These are phyloP conservation scores for Cliona cf. orientalis DNA, from an alignment of 37 sponge, comb jelly and placozoan genomes.

Conservation along the genomic window DNA sequence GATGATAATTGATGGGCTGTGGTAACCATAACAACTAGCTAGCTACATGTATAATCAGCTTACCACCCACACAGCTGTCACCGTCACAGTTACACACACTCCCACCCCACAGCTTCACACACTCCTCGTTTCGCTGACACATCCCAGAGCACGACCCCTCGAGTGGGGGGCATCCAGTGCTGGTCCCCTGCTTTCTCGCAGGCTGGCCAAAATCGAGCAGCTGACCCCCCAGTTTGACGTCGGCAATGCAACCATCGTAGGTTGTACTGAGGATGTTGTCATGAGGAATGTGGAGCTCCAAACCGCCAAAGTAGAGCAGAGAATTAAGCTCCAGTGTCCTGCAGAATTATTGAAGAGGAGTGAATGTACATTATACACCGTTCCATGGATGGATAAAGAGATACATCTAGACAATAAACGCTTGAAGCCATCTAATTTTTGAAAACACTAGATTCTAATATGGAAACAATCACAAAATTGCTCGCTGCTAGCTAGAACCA, in stretches of 20 bases:
- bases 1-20: too few relatives aligned
- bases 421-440: too few relatives aligned
- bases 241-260: slow-evolving; percentile 50
- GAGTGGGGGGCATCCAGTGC: slow-evolving; percentile 42
- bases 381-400: too few relatives aligned
- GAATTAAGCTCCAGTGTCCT: slow-evolving; percentile 40
- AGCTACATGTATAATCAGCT: too few relatives aligned
- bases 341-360: not conserved
- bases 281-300: not conserved
- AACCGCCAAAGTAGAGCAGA: slow-evolving; percentile 40
- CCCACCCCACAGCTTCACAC: slow-evolving; percentile 58
- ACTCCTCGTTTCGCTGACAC: not conserved
- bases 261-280: not conserved
- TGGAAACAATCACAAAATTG: too few relatives aligned
- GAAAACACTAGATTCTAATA: too few relatives aligned
- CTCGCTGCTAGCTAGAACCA: too few relatives aligned
- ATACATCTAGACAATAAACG: too few relatives aligned
- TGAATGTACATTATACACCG: not conserved
- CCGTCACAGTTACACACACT: slow-evolving; percentile 11
- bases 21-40: too few relatives aligned
- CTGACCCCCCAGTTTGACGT: slow-evolving; percentile 17
- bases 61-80: too few relatives aligned
- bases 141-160: not conserved
- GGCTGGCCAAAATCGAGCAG: slow-evolving; percentile 51
- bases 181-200: not conserved